Conservation (phyloP, 1,140 invertebrate genomes). For the Cyclina sinensis region DNA sequence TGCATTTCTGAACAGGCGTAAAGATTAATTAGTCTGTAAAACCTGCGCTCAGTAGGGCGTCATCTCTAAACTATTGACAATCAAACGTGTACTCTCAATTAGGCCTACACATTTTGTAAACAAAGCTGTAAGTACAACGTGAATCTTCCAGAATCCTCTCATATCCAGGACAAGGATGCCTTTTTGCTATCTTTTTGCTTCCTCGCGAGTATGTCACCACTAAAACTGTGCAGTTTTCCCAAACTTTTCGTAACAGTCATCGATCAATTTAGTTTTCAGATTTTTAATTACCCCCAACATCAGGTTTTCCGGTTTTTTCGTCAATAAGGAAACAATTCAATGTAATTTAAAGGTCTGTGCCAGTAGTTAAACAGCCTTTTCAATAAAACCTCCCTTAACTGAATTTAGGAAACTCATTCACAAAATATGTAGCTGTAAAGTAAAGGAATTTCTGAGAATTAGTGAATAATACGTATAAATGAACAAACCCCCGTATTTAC, state of each 20-base stretch:
- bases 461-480: background rate
- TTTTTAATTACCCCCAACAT: slow-evolving; percentile 10
- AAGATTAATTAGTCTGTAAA: background rate
- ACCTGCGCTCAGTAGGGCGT: too few species aligned
- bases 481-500: slow-evolving; percentile 21
- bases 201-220: too few species aligned
- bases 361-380: background rate
- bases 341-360: background rate
- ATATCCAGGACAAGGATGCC: too few species aligned
- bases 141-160: too few species aligned
- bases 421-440: background rate
- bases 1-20: background rate
- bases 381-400: background rate
- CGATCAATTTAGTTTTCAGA: background rate
- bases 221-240: too few species aligned
- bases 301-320: background rate
- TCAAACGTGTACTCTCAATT: too few species aligned
- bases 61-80: too few species aligned
- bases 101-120: too few species aligned
- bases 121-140: too few species aligned
- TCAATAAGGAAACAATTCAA: background rate
- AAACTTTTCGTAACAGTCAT: too few species aligned
- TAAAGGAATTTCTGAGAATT: background rate
- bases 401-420: background rate
- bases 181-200: too few species aligned